phyloP scores from a whole-genome alignment of 2,888 invertebrate species.

The Ctenicera cuprea region DNA sequence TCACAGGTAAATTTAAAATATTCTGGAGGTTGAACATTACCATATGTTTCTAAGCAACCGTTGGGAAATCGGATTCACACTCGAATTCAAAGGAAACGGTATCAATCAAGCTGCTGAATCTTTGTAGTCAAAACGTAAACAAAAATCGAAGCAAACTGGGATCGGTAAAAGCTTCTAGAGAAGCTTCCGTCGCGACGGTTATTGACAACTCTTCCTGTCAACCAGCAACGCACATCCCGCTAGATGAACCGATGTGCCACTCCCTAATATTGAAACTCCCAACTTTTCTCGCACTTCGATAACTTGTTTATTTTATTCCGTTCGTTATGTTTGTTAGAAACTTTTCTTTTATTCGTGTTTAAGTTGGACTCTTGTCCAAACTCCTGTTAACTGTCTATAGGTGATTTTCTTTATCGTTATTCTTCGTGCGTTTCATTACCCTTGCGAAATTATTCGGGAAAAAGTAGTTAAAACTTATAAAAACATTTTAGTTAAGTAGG shows the following conservation, averaged over 20 bases:
- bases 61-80: constrained; percentile 47
- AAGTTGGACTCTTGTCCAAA: constrained; percentile 37
- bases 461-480: constrained; percentile 18
- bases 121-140: constrained; percentile 52
- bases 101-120: constrained; percentile 44
- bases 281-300: constrained; percentile 51
- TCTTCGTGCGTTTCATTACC: constrained; percentile 18
- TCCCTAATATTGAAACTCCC: constrained; percentile 48
- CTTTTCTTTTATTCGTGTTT: constrained; percentile 41
- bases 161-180: constrained; percentile 44
- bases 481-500: not conserved
- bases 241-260: constrained; percentile 46
- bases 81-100: constrained; percentile 42
- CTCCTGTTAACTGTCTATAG: constrained; percentile 27
- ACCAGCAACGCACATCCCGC: constrained; percentile 43
- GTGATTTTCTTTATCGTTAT: constrained; percentile 28
- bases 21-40: constrained; percentile 34
- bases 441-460: constrained; percentile 25
- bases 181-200: constrained; percentile 43
- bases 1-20: constrained; percentile 40
- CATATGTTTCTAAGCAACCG: constrained; percentile 48
- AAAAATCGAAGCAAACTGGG: constrained; percentile 42
- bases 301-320: constrained; percentile 55
- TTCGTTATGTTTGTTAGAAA: constrained; percentile 51
- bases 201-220: constrained; percentile 54